Evolutionary conservation across 2,113 vertebrate species (phyloP), one percentile per base, ranked within the genome.

Genomic region (Gavialis gangeticus): DNA sequence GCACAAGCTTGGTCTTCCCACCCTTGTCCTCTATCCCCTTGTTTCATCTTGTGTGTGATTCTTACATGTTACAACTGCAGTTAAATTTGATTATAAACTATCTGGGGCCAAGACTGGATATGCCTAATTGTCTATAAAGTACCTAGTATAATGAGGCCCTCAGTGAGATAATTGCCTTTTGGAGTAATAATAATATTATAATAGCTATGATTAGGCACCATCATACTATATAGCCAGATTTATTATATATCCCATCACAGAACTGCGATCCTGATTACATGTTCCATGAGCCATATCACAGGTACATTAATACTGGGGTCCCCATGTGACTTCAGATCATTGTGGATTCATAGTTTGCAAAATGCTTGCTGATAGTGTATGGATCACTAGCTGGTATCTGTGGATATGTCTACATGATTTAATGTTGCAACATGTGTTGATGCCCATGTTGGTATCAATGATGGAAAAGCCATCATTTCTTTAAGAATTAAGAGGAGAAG

Each of bases 401-500:
- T 46, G 46, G 55, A 13, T 46, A 67, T 2, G 5, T 46, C 46
- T 46, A 46, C 46, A 46, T 46, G 46, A 46, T 46, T 46, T 46
- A 46, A 46, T 46, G 8, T 46, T 46, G 46, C 6, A 46, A 46
- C 46, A 46, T 46, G 46, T 46, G 46, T 7, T 46, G 46, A 46
- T 46, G 9, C 46, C 46, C 46, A 46, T 46, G 46, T 9, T 46
- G 9, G 46, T 46, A 46, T 34, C 75, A 91, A 28, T 55, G 56
- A 66, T 19, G 24, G 24, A 94, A 90, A 91, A 93, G 30, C 89
- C 18, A 84, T 30, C 3, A 15, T 85, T 96, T 88, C 87, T 88
- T 75, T 78, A 83, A 92, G 80, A 91, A 67, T 83, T 16, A 58
- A 17, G 58, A 77, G 25, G 30, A 64, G 73, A 46, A 84, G 12